Percentiles rank a stretch among this genome's conserved stretches.
These are phyloP conservation scores for Agrotis segetum DNA, from an alignment of 2,888 invertebrate species.

Conservation along the genomic window DNA sequence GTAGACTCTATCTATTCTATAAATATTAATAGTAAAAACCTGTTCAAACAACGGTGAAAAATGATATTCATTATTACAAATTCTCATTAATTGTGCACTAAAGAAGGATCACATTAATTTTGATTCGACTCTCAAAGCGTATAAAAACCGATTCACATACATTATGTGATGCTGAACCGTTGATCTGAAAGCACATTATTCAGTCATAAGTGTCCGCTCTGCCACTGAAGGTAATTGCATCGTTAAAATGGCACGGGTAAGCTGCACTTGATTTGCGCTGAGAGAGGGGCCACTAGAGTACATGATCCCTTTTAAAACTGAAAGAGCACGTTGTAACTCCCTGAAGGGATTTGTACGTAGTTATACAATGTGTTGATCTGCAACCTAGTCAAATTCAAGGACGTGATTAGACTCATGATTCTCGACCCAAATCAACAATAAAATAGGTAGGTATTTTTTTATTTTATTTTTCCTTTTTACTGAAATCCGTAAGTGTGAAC, in stretches of 20 bases:
- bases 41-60: constrained; percentile 3
- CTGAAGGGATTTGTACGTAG: neutral
- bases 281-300: constrained; percentile 7
- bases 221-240: constrained; percentile 23
- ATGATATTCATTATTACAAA: neutral
- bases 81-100: constrained; percentile 7
- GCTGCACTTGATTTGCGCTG: constrained; percentile 12
- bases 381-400: no score
- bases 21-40: neutral
- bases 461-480: no score
- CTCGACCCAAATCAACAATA: no score
- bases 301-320: constrained; percentile 29
- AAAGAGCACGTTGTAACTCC: constrained; percentile 23
- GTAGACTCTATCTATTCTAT: neutral
- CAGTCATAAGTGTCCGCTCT: constrained; percentile 11
- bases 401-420: no score
- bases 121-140: neutral
- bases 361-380: no score
- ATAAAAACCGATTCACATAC: neutral
- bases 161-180: constrained; percentile 7
- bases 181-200: constrained; percentile 26
- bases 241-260: constrained; percentile 26
- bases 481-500: no score
- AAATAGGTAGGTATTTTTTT: no score
- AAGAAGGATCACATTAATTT: constrained; percentile 3